These are phyloP conservation scores for Ophion obscuratus DNA, from an alignment of 2,888 invertebrate species.

Conservation along the genomic window DNA sequence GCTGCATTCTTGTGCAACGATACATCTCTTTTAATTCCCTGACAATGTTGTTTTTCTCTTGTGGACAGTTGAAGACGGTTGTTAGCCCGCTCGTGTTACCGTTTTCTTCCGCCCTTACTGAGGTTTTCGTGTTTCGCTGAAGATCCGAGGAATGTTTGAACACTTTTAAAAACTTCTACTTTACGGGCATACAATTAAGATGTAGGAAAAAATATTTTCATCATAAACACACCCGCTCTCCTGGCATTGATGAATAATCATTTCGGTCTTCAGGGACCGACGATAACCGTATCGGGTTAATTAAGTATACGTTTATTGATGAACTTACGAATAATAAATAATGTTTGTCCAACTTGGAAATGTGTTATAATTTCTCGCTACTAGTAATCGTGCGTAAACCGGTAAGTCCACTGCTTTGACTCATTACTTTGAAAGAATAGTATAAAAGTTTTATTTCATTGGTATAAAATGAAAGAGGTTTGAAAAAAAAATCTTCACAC, in stretches of 20 bases:
- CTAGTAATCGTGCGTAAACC: constrained; percentile 30
- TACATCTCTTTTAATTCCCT: constrained; percentile 15
- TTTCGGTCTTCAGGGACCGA: constrained; percentile 29
- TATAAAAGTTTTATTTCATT: neutral
- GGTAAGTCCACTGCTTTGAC: constrained; percentile 29
- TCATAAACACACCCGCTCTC: constrained; percentile 13
- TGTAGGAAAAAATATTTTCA: constrained; percentile 21
- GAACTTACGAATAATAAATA: constrained; percentile 26
- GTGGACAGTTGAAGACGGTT: constrained; percentile 6
- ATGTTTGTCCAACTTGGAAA: constrained; percentile 24
- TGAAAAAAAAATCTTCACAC: neutral
- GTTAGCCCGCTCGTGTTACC: neutral
- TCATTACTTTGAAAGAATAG: constrained; percentile 5
- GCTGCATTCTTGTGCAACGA: constrained; percentile 20
- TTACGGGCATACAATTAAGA: constrained; percentile 17
- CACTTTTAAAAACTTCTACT: constrained; percentile 20
- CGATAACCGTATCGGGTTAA: constrained; percentile 24
- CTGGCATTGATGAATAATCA: constrained; percentile 24
- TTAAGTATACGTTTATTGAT: constrained; percentile 19
- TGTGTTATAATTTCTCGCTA: constrained; percentile 21
- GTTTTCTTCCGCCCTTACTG: constrained; percentile 15
- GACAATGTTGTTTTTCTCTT: constrained; percentile 15
- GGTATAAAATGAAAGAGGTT: neutral
- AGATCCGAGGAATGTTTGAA: constrained; percentile 22
- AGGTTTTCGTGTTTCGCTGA: constrained; percentile 21